Evolutionary conservation across 2,888 invertebrate species (phyloP).

Genomic region (Drosophila ezoana): DNA sequence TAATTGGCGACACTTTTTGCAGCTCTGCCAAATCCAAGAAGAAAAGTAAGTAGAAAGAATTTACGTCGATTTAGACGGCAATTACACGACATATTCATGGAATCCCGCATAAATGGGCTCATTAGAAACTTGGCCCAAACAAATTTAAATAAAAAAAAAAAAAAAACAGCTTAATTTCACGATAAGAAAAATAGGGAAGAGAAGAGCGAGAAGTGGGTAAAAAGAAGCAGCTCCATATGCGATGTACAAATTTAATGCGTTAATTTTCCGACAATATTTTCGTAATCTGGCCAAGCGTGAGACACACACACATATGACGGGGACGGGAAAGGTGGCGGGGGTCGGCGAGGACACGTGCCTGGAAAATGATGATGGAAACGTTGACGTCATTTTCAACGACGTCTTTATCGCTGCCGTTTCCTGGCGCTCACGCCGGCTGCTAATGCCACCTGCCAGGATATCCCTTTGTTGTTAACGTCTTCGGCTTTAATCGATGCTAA

Average conservation of each 20-base stretch:
- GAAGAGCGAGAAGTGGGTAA: neutral
- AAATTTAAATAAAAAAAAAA: slow-evolving; percentile 39
- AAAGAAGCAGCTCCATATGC: slow-evolving; percentile 13
- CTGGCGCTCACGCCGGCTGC: slow-evolving; percentile 20
- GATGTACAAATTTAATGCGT: slow-evolving; percentile 65
- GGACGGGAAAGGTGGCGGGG: neutral
- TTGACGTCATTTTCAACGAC: slow-evolving; percentile 55
- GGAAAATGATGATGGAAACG: slow-evolving; percentile 43
- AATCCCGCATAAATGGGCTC: slow-evolving; percentile 12
- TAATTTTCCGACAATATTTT: slow-evolving; percentile 69
- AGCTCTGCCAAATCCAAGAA: neutral
- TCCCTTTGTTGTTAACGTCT: slow-evolving; percentile 77
- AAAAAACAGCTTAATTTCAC: slow-evolving; percentile 7
- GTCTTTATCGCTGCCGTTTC: slow-evolving; percentile 54
- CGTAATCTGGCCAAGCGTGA: slow-evolving; percentile 63
- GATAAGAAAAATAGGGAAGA: too few relatives aligned
- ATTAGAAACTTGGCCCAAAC: slow-evolving; percentile 44
- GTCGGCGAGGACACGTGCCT: slow-evolving; percentile 28
- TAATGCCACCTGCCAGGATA: slow-evolving; percentile 62
- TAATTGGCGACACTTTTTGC: slow-evolving; percentile 33
- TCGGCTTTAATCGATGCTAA: slow-evolving; percentile 79
- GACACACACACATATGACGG: slow-evolving; percentile 27
- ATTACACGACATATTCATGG: slow-evolving; percentile 28
- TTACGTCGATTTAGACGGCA: slow-evolving; percentile 4
- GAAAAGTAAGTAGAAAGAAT: neutral